Evolutionary conservation across 2,797 vertebrate species (phyloP).

Genomic region (Microhierax caerulescens): DNA sequence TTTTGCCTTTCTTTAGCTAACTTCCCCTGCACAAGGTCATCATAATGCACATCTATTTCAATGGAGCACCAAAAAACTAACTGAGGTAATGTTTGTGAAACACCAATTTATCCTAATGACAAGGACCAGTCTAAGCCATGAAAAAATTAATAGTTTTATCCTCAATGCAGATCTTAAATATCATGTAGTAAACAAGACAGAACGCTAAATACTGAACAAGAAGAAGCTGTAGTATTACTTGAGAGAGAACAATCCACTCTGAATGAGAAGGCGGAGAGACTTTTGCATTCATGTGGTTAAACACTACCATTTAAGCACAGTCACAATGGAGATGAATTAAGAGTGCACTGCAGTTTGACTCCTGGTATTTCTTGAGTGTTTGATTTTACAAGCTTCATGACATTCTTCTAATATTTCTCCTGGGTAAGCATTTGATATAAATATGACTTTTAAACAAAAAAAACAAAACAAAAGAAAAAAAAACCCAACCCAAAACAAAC

Average conservation of each 20-base stretch:
- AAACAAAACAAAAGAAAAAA: too few relatives aligned
- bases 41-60: neutral
- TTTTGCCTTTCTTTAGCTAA: neutral
- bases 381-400: conserved; percentile 5
- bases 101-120: neutral
- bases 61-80: neutral
- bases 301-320: neutral
- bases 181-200: neutral
- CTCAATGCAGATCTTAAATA: neutral
- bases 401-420: conserved; percentile 38
- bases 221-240: neutral
- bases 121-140: neutral
- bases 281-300: conserved; percentile 17
- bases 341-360: neutral
- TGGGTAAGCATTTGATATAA: neutral
- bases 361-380: neutral
- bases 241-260: neutral
- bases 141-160: neutral
- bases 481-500: neutral
- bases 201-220: neutral
- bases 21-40: neutral
- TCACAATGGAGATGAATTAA: neutral
- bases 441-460: neutral
- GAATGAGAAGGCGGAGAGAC: neutral
- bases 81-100: neutral